Evolutionary conservation across 2,113 vertebrate genomes (phyloP), one percentile per base, ranked within the genome.

Genomic region (Mastomys coucha): DNA sequence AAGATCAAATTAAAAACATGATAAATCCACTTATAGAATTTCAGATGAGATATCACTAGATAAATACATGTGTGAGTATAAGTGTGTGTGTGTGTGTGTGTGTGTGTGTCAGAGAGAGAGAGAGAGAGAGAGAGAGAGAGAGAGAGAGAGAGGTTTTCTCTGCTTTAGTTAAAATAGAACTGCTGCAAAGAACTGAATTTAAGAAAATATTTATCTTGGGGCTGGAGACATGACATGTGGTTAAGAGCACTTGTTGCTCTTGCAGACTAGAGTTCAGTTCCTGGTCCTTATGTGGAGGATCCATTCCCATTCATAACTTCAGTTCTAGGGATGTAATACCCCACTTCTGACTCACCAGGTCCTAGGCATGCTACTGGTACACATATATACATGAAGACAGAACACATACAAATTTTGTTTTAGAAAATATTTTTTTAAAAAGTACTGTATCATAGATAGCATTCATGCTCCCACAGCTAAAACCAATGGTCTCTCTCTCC

Each of bases 101-200:
- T 58, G 69, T 19, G 87, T 91, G 17, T 58, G 28, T 56, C n/a
- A 67, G 28, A 67, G 65, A 67, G 65, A 67, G 65, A 22, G 39
- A 12, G 22, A 20, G n/a, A 19, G n/a, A 5, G 19, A 82, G 56
- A 58, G 56, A 58, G 56, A 69, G 31, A 69, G 67, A 69, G 67
- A 69, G 31, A 22, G 39, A 12, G 22, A 22, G 19, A 4, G 20
- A 5, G 4, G 39, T 69, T 93, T 84, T 67, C 76, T 95, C 95
- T 95, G 49, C 72, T 95, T 94, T 96, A 92, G 76, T 70, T 65
- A 77, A 75, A 93, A 63, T 20, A 72, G 82, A 69, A 88, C n/a
- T 94, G 77, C 88, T 39, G 45, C 81, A 88, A 89, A 93, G 26
- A 89, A 91, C 5, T 70, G 33, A 92, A 95, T 31, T 81, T 33